Evolutionary conservation across 2,797 vertebrate species (phyloP), one percentile per base, ranked within the genome.

Genomic region (Darevskia mixta): DNA sequence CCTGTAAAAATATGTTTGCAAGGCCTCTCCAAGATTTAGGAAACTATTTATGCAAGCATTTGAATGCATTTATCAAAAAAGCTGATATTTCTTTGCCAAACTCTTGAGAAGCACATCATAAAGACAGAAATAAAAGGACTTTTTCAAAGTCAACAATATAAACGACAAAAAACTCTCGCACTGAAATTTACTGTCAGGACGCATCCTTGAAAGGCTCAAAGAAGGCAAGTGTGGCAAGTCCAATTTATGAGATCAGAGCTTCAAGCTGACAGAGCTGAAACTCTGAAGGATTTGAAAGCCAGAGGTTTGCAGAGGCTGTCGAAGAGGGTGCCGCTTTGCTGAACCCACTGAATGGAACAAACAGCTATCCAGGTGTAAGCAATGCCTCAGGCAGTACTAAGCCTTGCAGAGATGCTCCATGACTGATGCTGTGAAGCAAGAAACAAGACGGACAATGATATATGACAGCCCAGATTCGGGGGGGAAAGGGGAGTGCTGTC

Each of bases 191-290:
- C 17, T 18, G 38, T 77, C 85, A 38, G 78, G 61, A 29, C 27
- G 38, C 23, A 18, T 69, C 38, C 49, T 76, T 82, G 83, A 85
- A 87, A 84, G 35, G 29, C 29, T 84, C 38, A 43, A 29, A 35
- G 71, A 80, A 90, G 38, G 35, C 61, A 82, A 87, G 61, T 29
- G 17, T 77, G 35, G 49, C 69, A 79, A 55, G 69, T 32, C n/a
- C n/a, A 45, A 80, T 85, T 85, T 90, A 80, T 35, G 35, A 87
- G 55, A 90, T 76, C 71, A 76, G 58, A 87, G 23, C 15, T 87
- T 90, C 86, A 86, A 88, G 86, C 25, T 76, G 58, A 85, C 79
- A 85, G 41, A 69, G 78, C 69, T 89, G 79, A 55, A 76, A 55
- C 69, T 81, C 64, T 82, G 83, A 89, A 81, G 58, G 43, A 38